phyloP scores from a whole-genome alignment of 2,888 invertebrate genomes.

The Asteroscopus sphinx region DNA sequence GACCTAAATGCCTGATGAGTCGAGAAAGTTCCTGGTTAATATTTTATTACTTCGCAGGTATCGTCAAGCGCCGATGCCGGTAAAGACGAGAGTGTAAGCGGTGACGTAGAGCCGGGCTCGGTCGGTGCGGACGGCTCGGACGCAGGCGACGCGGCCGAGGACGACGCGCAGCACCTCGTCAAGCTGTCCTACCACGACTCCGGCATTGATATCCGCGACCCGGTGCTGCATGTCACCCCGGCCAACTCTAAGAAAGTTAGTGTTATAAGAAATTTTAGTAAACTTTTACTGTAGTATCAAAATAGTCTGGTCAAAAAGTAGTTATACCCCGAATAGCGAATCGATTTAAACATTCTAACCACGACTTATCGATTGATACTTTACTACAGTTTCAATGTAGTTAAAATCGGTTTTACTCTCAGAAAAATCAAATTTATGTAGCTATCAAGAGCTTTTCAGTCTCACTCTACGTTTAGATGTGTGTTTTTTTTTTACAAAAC shows the following conservation, averaged over 20 bases:
- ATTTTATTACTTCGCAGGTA: conserved; percentile 62
- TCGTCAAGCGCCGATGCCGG: conserved; percentile 79
- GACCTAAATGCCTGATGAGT: too few species aligned
- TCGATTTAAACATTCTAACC: too few species aligned
- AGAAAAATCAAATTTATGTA: too few species aligned
- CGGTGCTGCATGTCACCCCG: conserved; percentile 91
- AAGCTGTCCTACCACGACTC: conserved; percentile 97
- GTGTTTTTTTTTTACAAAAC: too few species aligned
- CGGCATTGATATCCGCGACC: conserved; percentile 96
- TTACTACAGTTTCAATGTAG: too few species aligned
- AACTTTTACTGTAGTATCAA: too few species aligned
- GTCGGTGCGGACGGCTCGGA: conserved; percentile 73
- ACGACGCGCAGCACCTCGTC: conserved; percentile 90
- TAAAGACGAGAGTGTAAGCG: conserved; percentile 64
- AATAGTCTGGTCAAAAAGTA: too few species aligned
- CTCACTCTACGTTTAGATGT: too few species aligned
- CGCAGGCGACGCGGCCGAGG: conserved; percentile 58
- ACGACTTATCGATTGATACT: too few species aligned
- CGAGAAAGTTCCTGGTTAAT: background rate
- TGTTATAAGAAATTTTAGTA: conserved; percentile 7
- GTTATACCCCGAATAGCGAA: too few species aligned
- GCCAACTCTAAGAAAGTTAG: conserved; percentile 91
- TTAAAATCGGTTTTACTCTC: too few species aligned
- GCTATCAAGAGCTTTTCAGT: too few species aligned
- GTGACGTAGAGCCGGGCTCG: conserved; percentile 38